phyloP scores from a whole-genome alignment of 2,113 vertebrate species.

The Sinocyclocheilus maitianheensis region DNA sequence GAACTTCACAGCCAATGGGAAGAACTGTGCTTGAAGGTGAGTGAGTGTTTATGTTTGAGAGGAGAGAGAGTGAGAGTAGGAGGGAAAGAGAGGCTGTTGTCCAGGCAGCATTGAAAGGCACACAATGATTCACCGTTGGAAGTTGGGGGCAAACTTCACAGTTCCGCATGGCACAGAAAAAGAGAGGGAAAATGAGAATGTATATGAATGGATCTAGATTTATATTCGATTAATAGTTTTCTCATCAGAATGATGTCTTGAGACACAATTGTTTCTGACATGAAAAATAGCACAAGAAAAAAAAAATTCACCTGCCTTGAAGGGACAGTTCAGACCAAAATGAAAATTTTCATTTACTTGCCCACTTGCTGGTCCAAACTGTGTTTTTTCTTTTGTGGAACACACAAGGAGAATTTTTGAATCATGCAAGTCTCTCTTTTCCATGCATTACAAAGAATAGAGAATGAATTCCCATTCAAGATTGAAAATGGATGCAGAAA shows the following conservation, averaged over 20 bases:
- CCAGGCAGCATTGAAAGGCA: conserved; percentile 46
- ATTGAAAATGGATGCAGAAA: not conserved
- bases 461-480: not conserved
- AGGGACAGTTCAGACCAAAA: not conserved
- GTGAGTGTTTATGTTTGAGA: conserved; percentile 35
- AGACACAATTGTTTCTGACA: not conserved
- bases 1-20: conserved; percentile 82
- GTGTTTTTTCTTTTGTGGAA: not conserved
- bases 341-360: not conserved
- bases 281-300: not conserved
- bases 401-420: not conserved
- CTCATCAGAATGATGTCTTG: not conserved
- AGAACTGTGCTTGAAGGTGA: conserved; percentile 77
- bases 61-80: conserved; percentile 5
- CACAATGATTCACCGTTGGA: conserved; percentile 65
- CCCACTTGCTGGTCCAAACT: not conserved
- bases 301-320: not conserved
- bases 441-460: not conserved
- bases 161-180: conserved; percentile 32
- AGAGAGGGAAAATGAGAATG: conserved; percentile 33
- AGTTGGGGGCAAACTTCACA: conserved; percentile 24
- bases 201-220: not conserved
- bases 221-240: too few relatives aligned
- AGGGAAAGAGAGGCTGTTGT: conserved; percentile 57
- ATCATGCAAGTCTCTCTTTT: not conserved